Base-by-base conservation (phyloP, 2,797 vertebrate genomes). In the Neopelma chrysocephalum region DNA sequence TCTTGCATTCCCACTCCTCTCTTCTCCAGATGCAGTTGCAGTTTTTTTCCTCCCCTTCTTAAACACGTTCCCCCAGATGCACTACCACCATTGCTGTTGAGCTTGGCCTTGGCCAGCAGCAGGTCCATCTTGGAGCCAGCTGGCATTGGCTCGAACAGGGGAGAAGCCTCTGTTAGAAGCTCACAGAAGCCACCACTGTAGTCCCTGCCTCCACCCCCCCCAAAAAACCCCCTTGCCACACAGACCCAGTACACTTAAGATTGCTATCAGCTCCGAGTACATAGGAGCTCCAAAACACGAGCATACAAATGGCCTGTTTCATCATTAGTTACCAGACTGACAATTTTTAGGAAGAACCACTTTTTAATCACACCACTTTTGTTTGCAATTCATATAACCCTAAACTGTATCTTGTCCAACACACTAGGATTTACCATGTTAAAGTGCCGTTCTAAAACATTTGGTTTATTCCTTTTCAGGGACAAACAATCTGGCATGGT, bases 401-500 rank as follows among this genome's bases (percentile, higher is more conserved):
- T 89, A 60, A 38, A 12, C 0, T 51, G 10, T 64, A 50, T 29
- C 32, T 70, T 53, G 34, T 61, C 20, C 36, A 71, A 12, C 29
- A 45, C 22, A n/a, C 19, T 19, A 21, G 21, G 27, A 66, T 57
- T 70, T 79, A 70, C 34, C 16, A 23, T 12, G 12, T 43, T 32
- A 10, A 87, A 82, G 53, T 57, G 11, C 3, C 40, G 4, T 71
- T 58, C 60, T 78, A 31, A 80, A 73, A 66, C 6, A 1, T 21
- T 15, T 75, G 34, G 14, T 75, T 73, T 92, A 12, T 82, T 95
- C 69, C 71, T 92, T 96, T 97, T 57, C 82, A 98, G 98, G 57
- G 82, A 97, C 17, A 80, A 79, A 56, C 97, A 98, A 82, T 58
- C 14, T 86, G 98, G 97, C 69, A 97, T 98, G 98, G 97, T 98